phyloP scores from a whole-genome alignment of 2,888 invertebrate species.

The Ganaspis brasiliensis region DNA sequence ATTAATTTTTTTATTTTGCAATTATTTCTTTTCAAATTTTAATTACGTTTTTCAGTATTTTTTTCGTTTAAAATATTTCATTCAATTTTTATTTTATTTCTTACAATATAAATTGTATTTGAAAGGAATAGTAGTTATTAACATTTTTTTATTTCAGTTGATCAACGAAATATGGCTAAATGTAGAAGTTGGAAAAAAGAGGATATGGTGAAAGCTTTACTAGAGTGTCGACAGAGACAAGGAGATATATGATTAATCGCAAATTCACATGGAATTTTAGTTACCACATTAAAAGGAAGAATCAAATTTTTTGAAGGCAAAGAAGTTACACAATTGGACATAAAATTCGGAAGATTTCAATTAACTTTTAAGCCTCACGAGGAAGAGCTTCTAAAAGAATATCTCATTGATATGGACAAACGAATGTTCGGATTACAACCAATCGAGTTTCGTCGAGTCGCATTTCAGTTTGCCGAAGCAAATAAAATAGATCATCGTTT shows the following conservation, averaged over 20 bases:
- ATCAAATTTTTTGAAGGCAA: background rate
- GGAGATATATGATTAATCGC: background rate
- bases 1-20: no score
- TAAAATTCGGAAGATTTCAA: background rate
- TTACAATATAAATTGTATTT: no score
- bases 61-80: no score
- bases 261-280: background rate
- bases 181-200: background rate
- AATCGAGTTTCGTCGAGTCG: background rate
- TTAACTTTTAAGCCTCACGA: background rate
- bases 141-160: no score
- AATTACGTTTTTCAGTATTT: no score
- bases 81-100: no score
- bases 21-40: no score
- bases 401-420: no score
- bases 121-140: no score
- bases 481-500: background rate
- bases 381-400: background rate
- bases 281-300: background rate
- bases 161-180: no score
- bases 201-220: background rate
- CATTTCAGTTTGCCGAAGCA: background rate
- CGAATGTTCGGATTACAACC: background rate
- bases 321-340: background rate
- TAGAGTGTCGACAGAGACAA: background rate